phyloP scores from a whole-genome alignment of 2,888 invertebrate species.

The Phortica magna region DNA sequence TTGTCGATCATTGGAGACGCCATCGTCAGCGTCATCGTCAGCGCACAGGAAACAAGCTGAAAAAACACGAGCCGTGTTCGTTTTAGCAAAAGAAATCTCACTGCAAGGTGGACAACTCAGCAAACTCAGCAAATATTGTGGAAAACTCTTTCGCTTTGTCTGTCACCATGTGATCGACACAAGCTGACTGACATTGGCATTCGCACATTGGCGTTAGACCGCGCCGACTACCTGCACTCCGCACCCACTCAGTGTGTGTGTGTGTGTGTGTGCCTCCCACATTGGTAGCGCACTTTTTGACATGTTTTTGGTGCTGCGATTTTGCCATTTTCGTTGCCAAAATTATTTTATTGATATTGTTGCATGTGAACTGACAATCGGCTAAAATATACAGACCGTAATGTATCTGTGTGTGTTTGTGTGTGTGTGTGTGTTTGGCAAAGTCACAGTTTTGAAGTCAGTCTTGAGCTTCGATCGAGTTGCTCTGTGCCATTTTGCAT shows the following conservation, averaged over 20 bases:
- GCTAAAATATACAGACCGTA: conserved; percentile 18
- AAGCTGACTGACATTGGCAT: conserved; percentile 36
- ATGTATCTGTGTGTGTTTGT: too few species aligned
- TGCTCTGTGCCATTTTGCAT: conserved; percentile 57
- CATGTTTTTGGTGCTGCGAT: conserved; percentile 14
- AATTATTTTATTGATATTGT: conserved; percentile 62
- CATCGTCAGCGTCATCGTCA: neutral
- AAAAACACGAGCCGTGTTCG: neutral
- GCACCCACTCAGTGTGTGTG: too few species aligned
- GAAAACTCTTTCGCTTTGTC: neutral
- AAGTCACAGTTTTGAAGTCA: too few species aligned
- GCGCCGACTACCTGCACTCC: too few species aligned
- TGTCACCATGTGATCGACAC: neutral
- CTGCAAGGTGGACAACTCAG: conserved; percentile 36
- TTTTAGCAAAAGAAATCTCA: neutral
- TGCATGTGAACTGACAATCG: conserved; percentile 40
- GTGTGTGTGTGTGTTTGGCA: too few species aligned
- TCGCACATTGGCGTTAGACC: neutral
- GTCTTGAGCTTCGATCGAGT: conserved; percentile 39
- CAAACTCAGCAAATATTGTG: neutral
- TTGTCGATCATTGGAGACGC: conserved; percentile 54
- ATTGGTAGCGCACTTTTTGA: conserved; percentile 1
- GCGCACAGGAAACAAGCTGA: neutral
- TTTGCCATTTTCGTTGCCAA: conserved; percentile 58
- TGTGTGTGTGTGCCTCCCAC: neutral